Conservation (phyloP, 2,113 vertebrate genomes). For the Macquaria ambigua region DNA sequence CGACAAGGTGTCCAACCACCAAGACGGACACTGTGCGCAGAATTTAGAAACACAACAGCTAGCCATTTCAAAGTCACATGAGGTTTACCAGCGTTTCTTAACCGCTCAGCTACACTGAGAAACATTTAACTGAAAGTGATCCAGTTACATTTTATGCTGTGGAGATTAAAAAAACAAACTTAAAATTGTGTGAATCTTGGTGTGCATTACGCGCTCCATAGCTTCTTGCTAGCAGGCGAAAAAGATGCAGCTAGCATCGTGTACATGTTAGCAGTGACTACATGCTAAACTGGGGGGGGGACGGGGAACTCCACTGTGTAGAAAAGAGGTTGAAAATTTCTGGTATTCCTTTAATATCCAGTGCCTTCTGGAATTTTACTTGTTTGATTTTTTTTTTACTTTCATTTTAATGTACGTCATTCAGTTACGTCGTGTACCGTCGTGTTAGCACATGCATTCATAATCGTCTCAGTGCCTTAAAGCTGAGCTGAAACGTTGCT, state of each 20-base stretch:
- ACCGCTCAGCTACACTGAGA: constrained; percentile 37
- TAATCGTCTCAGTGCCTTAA: constrained; percentile 41
- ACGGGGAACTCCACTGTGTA: background rate
- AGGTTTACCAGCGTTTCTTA: constrained; percentile 51
- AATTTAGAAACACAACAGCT: constrained; percentile 70
- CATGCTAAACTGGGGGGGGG: background rate
- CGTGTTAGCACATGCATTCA: constrained; percentile 56
- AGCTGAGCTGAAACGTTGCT: constrained; percentile 14
- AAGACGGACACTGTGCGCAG: constrained; percentile 83
- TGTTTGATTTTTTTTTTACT: constrained; percentile 31
- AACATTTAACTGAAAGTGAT: background rate
- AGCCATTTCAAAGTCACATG: constrained; percentile 57
- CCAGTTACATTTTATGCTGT: background rate
- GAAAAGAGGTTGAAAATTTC: constrained; percentile 46
- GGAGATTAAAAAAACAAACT: background rate
- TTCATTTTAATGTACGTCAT: constrained; percentile 60
- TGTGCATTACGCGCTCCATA: background rate
- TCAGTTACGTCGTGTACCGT: constrained; percentile 60
- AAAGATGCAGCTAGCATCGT: background rate
- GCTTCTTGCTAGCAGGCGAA: background rate
- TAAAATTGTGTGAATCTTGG: background rate
- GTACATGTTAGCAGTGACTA: background rate
- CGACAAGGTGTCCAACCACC: constrained; percentile 85
- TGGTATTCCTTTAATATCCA: constrained; percentile 54
- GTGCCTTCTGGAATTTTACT: constrained; percentile 61